Base-by-base conservation (phyloP, 1,140 invertebrate genomes). In the Trigoniulus corallinus region DNA sequence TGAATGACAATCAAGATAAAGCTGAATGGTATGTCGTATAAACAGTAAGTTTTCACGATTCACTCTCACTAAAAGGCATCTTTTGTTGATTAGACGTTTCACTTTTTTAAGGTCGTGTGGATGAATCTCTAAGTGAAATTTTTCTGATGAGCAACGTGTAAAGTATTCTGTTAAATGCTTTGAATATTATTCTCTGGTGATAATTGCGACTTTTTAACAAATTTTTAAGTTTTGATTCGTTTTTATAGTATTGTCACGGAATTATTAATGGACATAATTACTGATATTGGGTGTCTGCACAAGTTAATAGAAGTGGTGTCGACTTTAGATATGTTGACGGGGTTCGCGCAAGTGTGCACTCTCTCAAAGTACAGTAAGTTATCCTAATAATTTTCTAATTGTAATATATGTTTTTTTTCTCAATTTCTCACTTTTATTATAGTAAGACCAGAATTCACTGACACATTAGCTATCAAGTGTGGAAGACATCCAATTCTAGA, bases 401-500 rank as follows among this genome's bases (percentile, higher is more conserved):
- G 23, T 34, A 44, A 2, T 49, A 2, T 21, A 45, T 44, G 42
- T 7, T 21, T 18, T 7, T 34, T 34, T 34, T 34, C 7, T 7
- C 15, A 34, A 7, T 34, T 34, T 7, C 29, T 7, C 7, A 34
- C 15, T 7, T 34, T 13, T 47, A 15, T 57, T 59, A 81, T 77
- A 68, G 74, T 80, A 12, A 64, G 77, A 56, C 88, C 88, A 21
- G 73, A 69, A 46, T 91, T 93, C 63, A 76, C 72, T 10, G 62
- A 73, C 46, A 78, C 75, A 25, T 65, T 84, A 2, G 74, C 80
- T 51, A 67, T 92, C 7, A 72, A 73, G 50, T 71, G 78, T 57
- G 80, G 81, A 1, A 68, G 77, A 44, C 87, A 93, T 73, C 86
- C 87, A 0, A 74, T 91, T 23, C 66, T 88, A 50, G 81, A 87